Conservation (phyloP, 2,113 vertebrate species). For the Cygnus atratus region DNA sequence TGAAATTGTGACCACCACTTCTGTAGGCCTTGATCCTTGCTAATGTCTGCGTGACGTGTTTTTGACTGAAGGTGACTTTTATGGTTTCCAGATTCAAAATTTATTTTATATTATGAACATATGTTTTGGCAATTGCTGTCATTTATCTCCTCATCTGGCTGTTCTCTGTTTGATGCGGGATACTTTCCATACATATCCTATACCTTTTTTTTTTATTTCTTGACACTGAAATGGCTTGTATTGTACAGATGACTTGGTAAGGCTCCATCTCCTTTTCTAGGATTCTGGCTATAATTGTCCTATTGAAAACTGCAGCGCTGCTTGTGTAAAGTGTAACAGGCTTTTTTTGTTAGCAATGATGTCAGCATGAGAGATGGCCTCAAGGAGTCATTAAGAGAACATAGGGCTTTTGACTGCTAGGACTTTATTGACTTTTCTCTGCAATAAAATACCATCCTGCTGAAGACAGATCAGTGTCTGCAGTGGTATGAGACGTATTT, state of each 20-base stretch:
- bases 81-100: slow-evolving; percentile 39
- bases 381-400: slow-evolving; percentile 76
- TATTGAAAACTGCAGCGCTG: slow-evolving; percentile 46
- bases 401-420: slow-evolving; percentile 68
- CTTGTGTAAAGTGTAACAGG: slow-evolving; percentile 60
- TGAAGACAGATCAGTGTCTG: slow-evolving; percentile 65
- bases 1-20: background rate
- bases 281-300: slow-evolving; percentile 53
- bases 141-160: slow-evolving; percentile 22
- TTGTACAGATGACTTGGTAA: slow-evolving; percentile 31
- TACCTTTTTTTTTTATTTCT: slow-evolving; percentile 38
- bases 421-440: slow-evolving; percentile 54
- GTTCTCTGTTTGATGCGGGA: background rate
- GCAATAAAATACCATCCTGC: slow-evolving; percentile 59
- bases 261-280: slow-evolving; percentile 31
- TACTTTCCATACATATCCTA: slow-evolving; percentile 42
- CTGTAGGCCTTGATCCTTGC: background rate
- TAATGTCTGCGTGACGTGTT: background rate
- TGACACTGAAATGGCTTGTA: slow-evolving; percentile 11
- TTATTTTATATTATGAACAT: slow-evolving; percentile 17
- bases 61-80: slow-evolving; percentile 15
- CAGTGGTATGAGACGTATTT: slow-evolving; percentile 31
- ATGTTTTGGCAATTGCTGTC: slow-evolving; percentile 23
- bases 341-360: slow-evolving; percentile 74
- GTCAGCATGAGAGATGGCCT: slow-evolving; percentile 71